phyloP scores from a whole-genome alignment of 2,113 vertebrate species.

The Chaetodon trifascialis region DNA sequence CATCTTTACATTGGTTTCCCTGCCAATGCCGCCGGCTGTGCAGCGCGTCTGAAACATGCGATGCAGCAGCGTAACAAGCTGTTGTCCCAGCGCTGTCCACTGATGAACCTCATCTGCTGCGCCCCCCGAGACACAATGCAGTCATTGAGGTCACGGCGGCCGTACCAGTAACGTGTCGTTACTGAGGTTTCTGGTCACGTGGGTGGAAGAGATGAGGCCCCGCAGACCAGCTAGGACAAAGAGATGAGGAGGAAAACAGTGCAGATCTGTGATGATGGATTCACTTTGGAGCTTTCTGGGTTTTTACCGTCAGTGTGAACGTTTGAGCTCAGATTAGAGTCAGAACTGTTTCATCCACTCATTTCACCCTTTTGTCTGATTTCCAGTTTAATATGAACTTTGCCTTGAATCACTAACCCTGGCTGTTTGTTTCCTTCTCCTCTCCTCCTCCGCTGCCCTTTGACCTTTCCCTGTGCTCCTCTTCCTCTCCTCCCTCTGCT shows the following conservation, averaged over 20 bases:
- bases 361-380: constrained; percentile 35
- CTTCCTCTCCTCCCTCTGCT: constrained; percentile 59
- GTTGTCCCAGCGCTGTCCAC: neutral
- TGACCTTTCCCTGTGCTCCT: constrained; percentile 75
- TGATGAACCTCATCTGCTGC: constrained; percentile 19
- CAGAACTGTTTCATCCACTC: constrained; percentile 24
- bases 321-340: neutral
- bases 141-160: constrained; percentile 58
- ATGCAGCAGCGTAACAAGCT: neutral
- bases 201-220: constrained; percentile 8
- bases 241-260: neutral
- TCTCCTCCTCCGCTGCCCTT: constrained; percentile 17
- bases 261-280: neutral
- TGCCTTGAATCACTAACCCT: constrained; percentile 69
- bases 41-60: neutral
- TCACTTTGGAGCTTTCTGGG: neutral
- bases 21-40: neutral
- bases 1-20: too few relatives aligned
- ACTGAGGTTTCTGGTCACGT: constrained; percentile 40
- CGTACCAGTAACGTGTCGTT: constrained; percentile 62
- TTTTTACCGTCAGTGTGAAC: neutral
- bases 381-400: constrained; percentile 42
- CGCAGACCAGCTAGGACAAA: constrained; percentile 6
- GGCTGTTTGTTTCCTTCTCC: constrained; percentile 71
- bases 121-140: constrained; percentile 62